Evolutionary conservation across 2,113 vertebrate genomes (phyloP).

Genomic region (Mugil cephalus): DNA sequence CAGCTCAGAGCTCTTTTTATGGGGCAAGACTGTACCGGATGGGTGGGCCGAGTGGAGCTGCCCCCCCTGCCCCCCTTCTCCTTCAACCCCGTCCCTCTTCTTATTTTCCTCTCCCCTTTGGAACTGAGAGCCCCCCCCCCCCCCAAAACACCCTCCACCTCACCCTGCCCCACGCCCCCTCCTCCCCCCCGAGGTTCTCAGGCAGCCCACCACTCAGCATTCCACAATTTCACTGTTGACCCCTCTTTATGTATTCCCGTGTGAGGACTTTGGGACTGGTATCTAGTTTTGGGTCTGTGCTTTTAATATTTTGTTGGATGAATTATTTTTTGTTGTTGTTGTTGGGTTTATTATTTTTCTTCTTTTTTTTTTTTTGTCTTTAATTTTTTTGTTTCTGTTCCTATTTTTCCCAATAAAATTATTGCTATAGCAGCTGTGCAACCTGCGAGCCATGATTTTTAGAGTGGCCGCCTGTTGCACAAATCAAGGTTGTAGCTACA

Average conservation of each 20-base stretch:
- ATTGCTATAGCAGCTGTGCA: conserved; percentile 90
- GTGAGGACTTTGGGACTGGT: conserved; percentile 88
- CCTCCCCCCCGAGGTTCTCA: conserved; percentile 80
- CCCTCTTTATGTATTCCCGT: conserved; percentile 85
- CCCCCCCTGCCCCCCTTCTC: conserved; percentile 26
- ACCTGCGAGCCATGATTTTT: conserved; percentile 86
- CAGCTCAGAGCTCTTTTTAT: conserved; percentile 79
- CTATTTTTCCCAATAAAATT: conserved; percentile 82
- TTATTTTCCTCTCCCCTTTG: conserved; percentile 27
- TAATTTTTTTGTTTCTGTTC: conserved; percentile 56
- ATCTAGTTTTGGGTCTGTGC: conserved; percentile 88
- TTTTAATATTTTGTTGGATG: conserved; percentile 91
- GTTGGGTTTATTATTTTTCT: conserved; percentile 84
- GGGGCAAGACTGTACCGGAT: conserved; percentile 88
- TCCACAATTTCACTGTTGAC: conserved; percentile 88
- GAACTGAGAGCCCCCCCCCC: conserved; percentile 83
- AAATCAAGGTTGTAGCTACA: conserved; percentile 91
- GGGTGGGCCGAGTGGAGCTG: conserved; percentile 87
- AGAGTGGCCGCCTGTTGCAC: conserved; percentile 87
- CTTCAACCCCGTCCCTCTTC: not conserved
- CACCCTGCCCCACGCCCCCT: conserved; percentile 70
- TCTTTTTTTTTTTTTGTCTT: conserved; percentile 62
- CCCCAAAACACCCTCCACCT: conserved; percentile 70
- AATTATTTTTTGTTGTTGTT: conserved; percentile 76
- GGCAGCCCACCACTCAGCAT: conserved; percentile 90